Evolutionary conservation across 2,113 vertebrate species (phyloP).

Genomic region (Onychostruthus taczanowskii): DNA sequence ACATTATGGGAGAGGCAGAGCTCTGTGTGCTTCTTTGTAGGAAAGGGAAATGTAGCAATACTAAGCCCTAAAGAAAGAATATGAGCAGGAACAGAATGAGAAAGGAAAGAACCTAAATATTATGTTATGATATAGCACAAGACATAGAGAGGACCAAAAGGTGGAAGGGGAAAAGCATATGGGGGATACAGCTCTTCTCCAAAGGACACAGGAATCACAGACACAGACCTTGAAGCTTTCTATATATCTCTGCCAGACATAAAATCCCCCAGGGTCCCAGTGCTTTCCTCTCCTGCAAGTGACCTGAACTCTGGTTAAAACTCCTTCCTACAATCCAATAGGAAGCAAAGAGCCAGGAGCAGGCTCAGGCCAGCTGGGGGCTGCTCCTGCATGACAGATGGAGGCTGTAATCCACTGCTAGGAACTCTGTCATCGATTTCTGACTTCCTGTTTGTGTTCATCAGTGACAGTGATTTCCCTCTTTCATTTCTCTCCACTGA

Average conservation of each 20-base stretch:
- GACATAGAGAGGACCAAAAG: neutral
- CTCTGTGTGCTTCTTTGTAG: neutral
- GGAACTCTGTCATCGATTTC: constrained; percentile 44
- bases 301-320: neutral
- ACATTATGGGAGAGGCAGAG: neutral
- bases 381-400: fast-evolving
- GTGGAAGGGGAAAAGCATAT: neutral
- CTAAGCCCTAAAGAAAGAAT: neutral
- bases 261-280: neutral
- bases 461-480: constrained; percentile 2
- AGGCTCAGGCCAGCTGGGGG: neutral
- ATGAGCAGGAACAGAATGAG: neutral
- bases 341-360: neutral
- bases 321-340: neutral
- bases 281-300: neutral
- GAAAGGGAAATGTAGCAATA: neutral
- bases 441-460: neutral
- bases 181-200: neutral
- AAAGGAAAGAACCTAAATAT: neutral
- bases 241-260: neutral
- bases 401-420: neutral
- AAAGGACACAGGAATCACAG: neutral
- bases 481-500: neutral
- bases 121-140: neutral
- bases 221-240: neutral